Evolutionary conservation across 2,113 vertebrate genomes (phyloP).

Genomic region (Nettapus auritus): DNA sequence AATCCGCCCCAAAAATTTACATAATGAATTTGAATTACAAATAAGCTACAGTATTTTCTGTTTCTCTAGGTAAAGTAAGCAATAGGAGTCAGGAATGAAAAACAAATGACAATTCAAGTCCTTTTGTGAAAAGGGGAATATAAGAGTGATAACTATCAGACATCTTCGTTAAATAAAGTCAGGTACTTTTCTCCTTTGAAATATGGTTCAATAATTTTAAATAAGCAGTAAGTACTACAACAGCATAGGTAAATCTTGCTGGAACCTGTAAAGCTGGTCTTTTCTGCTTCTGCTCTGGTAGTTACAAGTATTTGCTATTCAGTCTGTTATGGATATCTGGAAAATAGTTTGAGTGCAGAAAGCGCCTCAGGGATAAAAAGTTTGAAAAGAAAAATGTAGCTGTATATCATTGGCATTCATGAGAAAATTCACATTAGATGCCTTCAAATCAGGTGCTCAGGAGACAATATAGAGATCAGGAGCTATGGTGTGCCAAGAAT

Average conservation of each 20-base stretch:
- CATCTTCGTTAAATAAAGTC: neutral
- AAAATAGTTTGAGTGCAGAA: slow-evolving; percentile 63
- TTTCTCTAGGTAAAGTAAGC: slow-evolving; percentile 19
- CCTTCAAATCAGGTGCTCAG: slow-evolving; percentile 68
- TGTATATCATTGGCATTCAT: slow-evolving; percentile 76
- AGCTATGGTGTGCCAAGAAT: slow-evolving; percentile 62
- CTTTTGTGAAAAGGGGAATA: neutral
- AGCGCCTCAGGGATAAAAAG: slow-evolving; percentile 67
- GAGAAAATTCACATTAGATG: slow-evolving; percentile 72
- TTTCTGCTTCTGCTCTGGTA: slow-evolving; percentile 50
- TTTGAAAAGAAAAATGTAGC: slow-evolving; percentile 69
- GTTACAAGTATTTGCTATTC: slow-evolving; percentile 70
- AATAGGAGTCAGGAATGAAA: slow-evolving; percentile 19
- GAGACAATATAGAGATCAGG: slow-evolving; percentile 71
- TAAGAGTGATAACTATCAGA: neutral
- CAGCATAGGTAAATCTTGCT: slow-evolving; percentile 46
- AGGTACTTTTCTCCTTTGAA: neutral
- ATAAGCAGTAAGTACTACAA: slow-evolving; percentile 15
- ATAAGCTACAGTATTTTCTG: neutral
- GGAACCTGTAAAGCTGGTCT: neutral
- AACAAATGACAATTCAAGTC: neutral
- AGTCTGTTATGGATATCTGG: slow-evolving; percentile 56
- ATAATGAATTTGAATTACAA: slow-evolving; percentile 18
- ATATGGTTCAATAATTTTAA: slow-evolving; percentile 48
- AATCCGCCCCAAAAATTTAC: neutral